Base-by-base conservation (phyloP, 1,140 invertebrate genomes). In the Harpegnathos saltator region DNA sequence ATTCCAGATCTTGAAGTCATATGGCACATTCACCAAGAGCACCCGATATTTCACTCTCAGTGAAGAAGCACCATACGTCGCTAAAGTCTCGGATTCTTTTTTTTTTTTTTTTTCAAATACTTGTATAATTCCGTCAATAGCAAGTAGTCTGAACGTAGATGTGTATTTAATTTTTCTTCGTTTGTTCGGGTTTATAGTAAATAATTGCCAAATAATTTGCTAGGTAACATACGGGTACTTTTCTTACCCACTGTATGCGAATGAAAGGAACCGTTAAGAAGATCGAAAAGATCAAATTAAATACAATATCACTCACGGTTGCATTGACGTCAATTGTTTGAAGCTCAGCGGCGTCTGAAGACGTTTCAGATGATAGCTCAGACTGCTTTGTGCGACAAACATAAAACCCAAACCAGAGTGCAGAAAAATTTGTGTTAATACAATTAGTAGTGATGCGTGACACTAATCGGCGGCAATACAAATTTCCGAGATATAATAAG, bases 391-490 rank as follows among this genome's bases (percentile, higher is more conserved):
- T 93, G 92, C 91, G 75, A 91, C 89, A 92, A 91, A 93, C 91
- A 91, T 91, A 93, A 93, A 93, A 93, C 91, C 92, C 92, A 93
- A 93, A 93, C 93, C 93, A 93, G 87, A 93, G 92, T 93, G 93
- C 93, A 90, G 83, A 89, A 91, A 90, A 89, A 90, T 73, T 75
- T 68, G 92, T 93, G 92, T 93, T 93, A 93, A 92, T 91, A 89
- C 66, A 84, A 91, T 91, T 85, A 92, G 90, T 89, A 77, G 85
- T 89, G 80, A 89, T 91, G 90, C 90, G 91, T 92, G 91, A 92
- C 86, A 92, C 74, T 90, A 91, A 90, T 84, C 85, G 83, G 82
- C 77, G 33, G 14, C 19, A 33, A 68, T 68, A 78, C 17, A 48
- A 69, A 71, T 69, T 69, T 80, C 33, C 24, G 4, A 56, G 33